These are phyloP conservation scores for Nineta flava DNA, from an alignment of 2,888 invertebrate species.

Conservation along the genomic window DNA sequence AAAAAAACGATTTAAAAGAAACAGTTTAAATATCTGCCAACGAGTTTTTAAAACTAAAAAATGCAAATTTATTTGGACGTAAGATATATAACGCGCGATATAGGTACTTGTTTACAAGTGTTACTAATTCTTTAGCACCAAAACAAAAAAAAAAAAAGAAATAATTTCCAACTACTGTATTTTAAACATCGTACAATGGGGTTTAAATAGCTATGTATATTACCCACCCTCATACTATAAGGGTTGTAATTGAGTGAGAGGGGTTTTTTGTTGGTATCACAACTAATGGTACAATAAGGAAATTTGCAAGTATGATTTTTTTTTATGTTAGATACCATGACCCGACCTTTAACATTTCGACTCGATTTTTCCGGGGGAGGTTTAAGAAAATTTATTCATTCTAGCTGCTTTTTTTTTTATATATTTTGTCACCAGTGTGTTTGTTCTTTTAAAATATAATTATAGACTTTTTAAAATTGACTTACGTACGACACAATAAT, in stretches of 20 bases:
- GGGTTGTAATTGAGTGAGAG: slow-evolving; percentile 26
- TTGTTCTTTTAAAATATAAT: too few relatives aligned
- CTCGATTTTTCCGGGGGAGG: too few relatives aligned
- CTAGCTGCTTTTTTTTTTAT: too few relatives aligned
- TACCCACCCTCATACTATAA: too few relatives aligned
- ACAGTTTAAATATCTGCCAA: too few relatives aligned
- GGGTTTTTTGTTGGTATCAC: slow-evolving; percentile 17
- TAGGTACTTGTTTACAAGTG: slow-evolving; percentile 18
- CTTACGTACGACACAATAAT: too few relatives aligned
- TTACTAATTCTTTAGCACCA: slow-evolving; percentile 26
- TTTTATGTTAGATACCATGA: slow-evolving; percentile 6
- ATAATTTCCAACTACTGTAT: slow-evolving; percentile 25
- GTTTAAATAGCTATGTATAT: slow-evolving; percentile 7
- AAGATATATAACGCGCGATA: not conserved
- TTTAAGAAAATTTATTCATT: too few relatives aligned
- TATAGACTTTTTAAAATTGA: too few relatives aligned
- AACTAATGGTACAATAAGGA: slow-evolving; percentile 19
- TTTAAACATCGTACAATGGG: slow-evolving; percentile 18
- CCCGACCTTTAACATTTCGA: too few relatives aligned
- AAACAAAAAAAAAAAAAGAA: slow-evolving; percentile 10
- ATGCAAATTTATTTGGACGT: not conserved
- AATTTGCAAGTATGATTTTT: slow-evolving; percentile 33
- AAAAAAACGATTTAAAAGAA: not conserved
- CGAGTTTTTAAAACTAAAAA: not conserved
- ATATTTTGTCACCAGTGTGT: too few relatives aligned